Base-by-base conservation (phyloP, 2,113 vertebrate genomes). In the Periophthalmus modestus region DNA sequence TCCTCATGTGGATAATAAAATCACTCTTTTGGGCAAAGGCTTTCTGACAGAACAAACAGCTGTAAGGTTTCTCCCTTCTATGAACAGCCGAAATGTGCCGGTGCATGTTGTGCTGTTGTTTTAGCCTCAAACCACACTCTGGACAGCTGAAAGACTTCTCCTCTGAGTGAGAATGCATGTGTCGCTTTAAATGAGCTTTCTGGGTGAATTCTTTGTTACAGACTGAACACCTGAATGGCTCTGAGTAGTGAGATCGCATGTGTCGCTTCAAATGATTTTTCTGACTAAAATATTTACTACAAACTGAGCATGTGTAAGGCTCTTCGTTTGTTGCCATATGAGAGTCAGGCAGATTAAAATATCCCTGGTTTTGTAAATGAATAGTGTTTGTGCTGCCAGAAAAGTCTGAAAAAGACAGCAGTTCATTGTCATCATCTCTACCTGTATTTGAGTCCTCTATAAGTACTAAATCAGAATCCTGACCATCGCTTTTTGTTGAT, bases 91-190 rank as follows among this genome's bases (percentile, higher is more conserved):
- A 62, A 10, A 62, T 62, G 59, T 62, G 59, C 6, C 59, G 59
- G 24, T 34, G 59, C 59, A 62, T 62, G 28, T 62, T 62, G 59
- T 62, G 59, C 59, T 34, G 59, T 15, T 62, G 59, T 16, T 62
- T 62, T 16, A 62, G 59, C 59, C 59, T 33, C 59, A 62, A 15
- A 1, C 59, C 59, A 28, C 59, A 62, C 28, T 62, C 59, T 9
- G 59, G 59, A 16, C 59, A 62, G 28, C 59, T 62, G 59, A 62
- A 62, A 9, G 59, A 62, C 28, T 34, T 62, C 59, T 62, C 59
- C 59, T 62, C 28, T 7, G 59, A 34, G 28, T 62, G 59, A 7
- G 28, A 16, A 1, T 62, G 59, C 59, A 62, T 62, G 59, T 62
- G 59, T 0, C 59, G 24, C 59, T 62, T 62, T 3, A 62, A 28